phyloP scores from a whole-genome alignment of 2,113 vertebrate species.

The Coregonus clupeaformis region DNA sequence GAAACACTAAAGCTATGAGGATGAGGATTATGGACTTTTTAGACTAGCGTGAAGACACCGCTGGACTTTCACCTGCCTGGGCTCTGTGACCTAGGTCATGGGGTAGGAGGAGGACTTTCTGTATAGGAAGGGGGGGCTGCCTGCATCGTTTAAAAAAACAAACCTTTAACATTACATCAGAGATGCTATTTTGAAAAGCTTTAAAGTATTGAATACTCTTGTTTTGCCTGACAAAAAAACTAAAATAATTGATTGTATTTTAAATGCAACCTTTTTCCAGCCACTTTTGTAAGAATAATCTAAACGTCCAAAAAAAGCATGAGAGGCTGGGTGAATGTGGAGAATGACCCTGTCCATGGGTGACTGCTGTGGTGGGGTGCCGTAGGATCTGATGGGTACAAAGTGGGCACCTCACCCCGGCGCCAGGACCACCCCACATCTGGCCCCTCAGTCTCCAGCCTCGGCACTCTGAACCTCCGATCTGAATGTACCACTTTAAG shows the following conservation, averaged over 20 bases:
- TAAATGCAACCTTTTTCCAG: conserved; percentile 76
- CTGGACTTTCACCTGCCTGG: background rate
- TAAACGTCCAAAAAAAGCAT: conserved; percentile 47
- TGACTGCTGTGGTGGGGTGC: conserved; percentile 15
- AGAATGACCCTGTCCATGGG: conserved; percentile 30
- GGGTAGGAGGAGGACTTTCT: conserved; percentile 36
- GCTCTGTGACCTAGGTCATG: background rate
- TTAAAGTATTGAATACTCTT: conserved; percentile 63
- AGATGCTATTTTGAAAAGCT: conserved; percentile 77
- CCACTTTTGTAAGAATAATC: conserved; percentile 69
- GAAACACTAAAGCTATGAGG: background rate
- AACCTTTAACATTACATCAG: conserved; percentile 72
- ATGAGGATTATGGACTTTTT: background rate
- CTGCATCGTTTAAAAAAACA: conserved; percentile 53
- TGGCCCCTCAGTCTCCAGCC: conserved; percentile 51
- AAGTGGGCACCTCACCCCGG: conserved; percentile 41
- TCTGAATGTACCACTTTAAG: conserved; percentile 79
- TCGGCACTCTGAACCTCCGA: conserved; percentile 65
- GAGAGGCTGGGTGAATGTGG: conserved; percentile 54
- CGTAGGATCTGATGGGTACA: conserved; percentile 11
- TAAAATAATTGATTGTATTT: conserved; percentile 73
- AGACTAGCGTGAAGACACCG: background rate
- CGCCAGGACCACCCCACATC: conserved; percentile 37
- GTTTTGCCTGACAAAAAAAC: conserved; percentile 69
- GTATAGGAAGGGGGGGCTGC: too few relatives aligned